phyloP scores from a whole-genome alignment of 2,888 invertebrate species.

The Cotesia congregata region DNA sequence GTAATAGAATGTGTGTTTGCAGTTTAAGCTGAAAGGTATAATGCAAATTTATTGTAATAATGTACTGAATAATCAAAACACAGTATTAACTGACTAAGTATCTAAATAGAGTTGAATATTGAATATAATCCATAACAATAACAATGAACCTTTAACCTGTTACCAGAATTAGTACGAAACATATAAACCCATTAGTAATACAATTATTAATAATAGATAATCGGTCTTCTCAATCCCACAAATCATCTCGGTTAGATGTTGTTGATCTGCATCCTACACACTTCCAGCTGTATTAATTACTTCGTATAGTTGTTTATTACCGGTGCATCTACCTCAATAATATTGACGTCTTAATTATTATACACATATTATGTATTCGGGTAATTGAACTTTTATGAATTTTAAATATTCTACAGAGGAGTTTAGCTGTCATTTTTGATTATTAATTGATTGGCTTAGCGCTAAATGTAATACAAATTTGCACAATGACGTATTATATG shows the following conservation, averaged over 20 bases:
- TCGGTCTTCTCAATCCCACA: conserved; percentile 9
- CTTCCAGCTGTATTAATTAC: not conserved
- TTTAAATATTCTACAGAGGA: too few relatives aligned
- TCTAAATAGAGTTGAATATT: conserved; percentile 5
- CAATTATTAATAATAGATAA: conserved; percentile 7
- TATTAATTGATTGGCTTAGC: not conserved
- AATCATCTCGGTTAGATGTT: conserved; percentile 3
- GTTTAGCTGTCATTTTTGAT: not conserved
- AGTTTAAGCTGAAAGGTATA: not conserved
- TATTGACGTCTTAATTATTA: not conserved
- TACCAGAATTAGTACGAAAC: not conserved
- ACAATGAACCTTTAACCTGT: not conserved
- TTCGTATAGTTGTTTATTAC: not conserved
- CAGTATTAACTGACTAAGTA: not conserved
- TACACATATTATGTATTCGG: too few relatives aligned
- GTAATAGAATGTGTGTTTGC: not conserved
- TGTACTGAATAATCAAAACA: not conserved
- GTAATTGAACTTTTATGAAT: too few relatives aligned
- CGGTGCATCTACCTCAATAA: not conserved
- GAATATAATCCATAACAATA: conserved; percentile 4
- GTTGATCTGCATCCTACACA: conserved; percentile 5
- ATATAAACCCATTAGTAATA: conserved; percentile 1
- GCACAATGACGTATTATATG: not conserved
- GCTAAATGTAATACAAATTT: not conserved
- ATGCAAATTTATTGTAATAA: not conserved